These are phyloP conservation scores for Vannuccia rotundouncinata DNA, from an alignment of 2,888 invertebrate species.

Conservation along the genomic window DNA sequence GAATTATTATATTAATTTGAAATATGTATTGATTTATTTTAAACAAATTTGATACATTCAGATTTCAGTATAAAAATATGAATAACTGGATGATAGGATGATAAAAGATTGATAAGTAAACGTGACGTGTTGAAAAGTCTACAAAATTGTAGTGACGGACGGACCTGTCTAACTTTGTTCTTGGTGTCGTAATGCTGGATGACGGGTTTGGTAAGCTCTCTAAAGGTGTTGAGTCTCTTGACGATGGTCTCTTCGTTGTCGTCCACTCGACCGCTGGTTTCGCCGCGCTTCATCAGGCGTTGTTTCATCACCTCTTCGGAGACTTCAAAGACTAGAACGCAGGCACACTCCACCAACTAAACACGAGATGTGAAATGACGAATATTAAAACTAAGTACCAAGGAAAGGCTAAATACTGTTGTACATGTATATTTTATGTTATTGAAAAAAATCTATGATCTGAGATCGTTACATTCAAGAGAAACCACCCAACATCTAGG, in stretches of 20 bases:
- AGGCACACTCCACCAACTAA: constrained; percentile 27
- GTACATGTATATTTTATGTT: neutral
- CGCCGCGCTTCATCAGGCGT: constrained; percentile 35
- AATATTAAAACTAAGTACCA: neutral
- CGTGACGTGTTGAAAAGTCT: too few relatives aligned
- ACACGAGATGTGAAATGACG: neutral
- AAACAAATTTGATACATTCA: too few relatives aligned
- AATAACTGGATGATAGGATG: too few relatives aligned
- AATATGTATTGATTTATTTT: too few relatives aligned
- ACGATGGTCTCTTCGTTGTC: constrained; percentile 40
- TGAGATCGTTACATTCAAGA: neutral
- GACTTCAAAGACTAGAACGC: constrained; percentile 36
- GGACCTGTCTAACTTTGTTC: constrained; percentile 38
- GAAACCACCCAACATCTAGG: neutral
- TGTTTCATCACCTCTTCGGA: constrained; percentile 37
- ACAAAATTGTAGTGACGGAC: too few relatives aligned
- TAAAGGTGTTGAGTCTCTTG: constrained; percentile 39
- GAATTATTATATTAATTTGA: too few relatives aligned
- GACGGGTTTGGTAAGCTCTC: constrained; percentile 37
- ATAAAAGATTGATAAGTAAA: too few relatives aligned
- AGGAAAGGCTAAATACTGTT: neutral
- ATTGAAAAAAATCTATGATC: neutral
- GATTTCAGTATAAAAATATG: neutral
- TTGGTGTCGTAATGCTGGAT: constrained; percentile 39
- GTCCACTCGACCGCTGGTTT: constrained; percentile 40